Percentiles rank a stretch among this genome's conserved stretches.
Conservation (phyloP, 2,888 invertebrate genomes). For the Agrotis clavis region DNA sequence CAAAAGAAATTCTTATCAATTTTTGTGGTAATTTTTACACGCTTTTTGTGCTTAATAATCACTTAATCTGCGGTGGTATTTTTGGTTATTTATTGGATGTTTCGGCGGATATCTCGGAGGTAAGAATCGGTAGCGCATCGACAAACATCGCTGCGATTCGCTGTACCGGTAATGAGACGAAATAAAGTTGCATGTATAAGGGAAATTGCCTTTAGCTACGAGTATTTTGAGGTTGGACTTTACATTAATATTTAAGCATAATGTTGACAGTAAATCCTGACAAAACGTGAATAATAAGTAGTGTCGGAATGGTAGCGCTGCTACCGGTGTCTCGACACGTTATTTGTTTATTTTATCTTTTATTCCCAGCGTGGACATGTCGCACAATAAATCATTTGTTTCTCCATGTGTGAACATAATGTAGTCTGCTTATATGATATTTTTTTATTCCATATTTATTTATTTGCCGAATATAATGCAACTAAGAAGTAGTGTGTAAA, state of each 20-base stretch:
- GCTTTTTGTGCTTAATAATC: slow-evolving; percentile 80
- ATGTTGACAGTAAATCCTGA: slow-evolving; percentile 58
- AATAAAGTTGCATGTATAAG: slow-evolving; percentile 72
- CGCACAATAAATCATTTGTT: slow-evolving; percentile 72
- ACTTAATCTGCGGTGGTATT: slow-evolving; percentile 80
- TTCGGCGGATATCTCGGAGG: slow-evolving; percentile 65
- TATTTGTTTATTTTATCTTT: slow-evolving; percentile 72
- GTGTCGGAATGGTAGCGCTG: slow-evolving; percentile 23
- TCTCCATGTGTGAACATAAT: slow-evolving; percentile 51
- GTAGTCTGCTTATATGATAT: slow-evolving; percentile 43
- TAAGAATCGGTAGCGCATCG: slow-evolving; percentile 72
- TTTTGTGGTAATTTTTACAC: slow-evolving; percentile 76
- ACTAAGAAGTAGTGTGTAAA: too few species aligned
- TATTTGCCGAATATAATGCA: neutral
- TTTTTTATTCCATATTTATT: neutral
- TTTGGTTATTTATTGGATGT: slow-evolving; percentile 76
- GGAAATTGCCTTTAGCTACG: slow-evolving; percentile 72
- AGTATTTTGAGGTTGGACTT: slow-evolving; percentile 65
- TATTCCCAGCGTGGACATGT: slow-evolving; percentile 65
- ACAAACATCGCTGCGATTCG: slow-evolving; percentile 70
- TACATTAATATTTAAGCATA: slow-evolving; percentile 64
- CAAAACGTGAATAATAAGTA: slow-evolving; percentile 49
- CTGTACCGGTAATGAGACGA: slow-evolving; percentile 73
- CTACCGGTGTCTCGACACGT: slow-evolving; percentile 56
- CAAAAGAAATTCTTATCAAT: slow-evolving; percentile 84